Conservation (phyloP, 2,888 invertebrate species). For the Andricus quercusramuli region DNA sequence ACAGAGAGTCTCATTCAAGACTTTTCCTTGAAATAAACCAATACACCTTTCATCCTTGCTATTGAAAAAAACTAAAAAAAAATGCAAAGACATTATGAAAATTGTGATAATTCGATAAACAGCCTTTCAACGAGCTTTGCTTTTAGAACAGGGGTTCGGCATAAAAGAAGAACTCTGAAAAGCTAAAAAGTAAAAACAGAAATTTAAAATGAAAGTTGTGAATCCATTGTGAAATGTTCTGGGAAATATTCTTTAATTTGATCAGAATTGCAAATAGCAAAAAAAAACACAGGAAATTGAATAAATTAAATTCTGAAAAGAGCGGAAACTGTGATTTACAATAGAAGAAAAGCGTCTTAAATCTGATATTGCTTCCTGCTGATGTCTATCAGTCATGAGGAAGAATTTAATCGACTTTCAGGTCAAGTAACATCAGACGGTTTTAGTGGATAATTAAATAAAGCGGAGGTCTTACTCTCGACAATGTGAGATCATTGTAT, state of each 20-base stretch:
- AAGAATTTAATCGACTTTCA: constrained; percentile 35
- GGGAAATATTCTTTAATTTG: no score
- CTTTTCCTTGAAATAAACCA: constrained; percentile 36
- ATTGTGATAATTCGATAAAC: constrained; percentile 5
- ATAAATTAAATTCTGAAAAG: neutral
- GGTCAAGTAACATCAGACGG: constrained; percentile 37
- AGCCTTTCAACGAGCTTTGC: neutral
- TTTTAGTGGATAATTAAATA: constrained; percentile 38
- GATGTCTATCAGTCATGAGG: constrained; percentile 33
- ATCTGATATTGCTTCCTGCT: constrained; percentile 20
- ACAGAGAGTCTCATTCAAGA: constrained; percentile 35
- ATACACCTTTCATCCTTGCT: constrained; percentile 28
- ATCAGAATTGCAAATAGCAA: no score
- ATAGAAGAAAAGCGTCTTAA: neutral
- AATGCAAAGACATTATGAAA: constrained; percentile 23
- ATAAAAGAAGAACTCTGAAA: neutral
- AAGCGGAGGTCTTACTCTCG: constrained; percentile 36
- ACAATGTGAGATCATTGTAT: constrained; percentile 19
- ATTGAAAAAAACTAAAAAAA: neutral
- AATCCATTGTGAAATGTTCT: no score
- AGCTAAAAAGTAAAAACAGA: neutral
- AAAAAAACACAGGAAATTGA: neutral
- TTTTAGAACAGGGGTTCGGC: neutral
- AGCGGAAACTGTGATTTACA: neutral
- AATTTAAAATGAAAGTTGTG: neutral